These are phyloP conservation scores for Oryzias melastigma DNA, from an alignment of 2,113 vertebrate species.

Conservation along the genomic window DNA sequence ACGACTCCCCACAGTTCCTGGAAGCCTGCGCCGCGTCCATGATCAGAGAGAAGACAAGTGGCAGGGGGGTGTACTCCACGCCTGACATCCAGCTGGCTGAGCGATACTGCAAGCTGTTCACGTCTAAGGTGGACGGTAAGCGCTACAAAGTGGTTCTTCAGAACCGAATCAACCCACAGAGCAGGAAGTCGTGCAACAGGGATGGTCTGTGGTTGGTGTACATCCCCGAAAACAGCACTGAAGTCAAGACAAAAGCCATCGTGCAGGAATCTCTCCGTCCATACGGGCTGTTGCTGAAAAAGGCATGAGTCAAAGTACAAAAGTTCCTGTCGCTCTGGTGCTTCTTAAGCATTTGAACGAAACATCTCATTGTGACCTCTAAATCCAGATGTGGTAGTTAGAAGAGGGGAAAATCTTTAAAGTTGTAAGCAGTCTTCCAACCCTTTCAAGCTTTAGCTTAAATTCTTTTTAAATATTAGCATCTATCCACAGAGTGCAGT, in stretches of 20 bases:
- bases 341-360: too few species aligned
- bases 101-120: constrained; percentile 57
- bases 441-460: too few species aligned
- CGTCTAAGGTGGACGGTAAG: constrained; percentile 55
- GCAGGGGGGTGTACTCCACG: constrained; percentile 68
- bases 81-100: constrained; percentile 45
- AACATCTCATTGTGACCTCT: too few species aligned
- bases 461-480: too few species aligned
- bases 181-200: constrained; percentile 29
- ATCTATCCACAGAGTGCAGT: too few species aligned
- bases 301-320: constrained; percentile 13
- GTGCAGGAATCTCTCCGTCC: constrained; percentile 64
- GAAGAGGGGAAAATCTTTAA: too few species aligned
- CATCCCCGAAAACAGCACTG: constrained; percentile 27
- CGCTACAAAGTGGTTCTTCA: constrained; percentile 67
- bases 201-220: constrained; percentile 63
- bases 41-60: neutral
- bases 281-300: constrained; percentile 66
- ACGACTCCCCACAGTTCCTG: neutral
- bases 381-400: too few species aligned
- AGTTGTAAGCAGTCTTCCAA: too few species aligned
- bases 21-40: constrained; percentile 15
- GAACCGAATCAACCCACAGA: constrained; percentile 68
- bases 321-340: too few species aligned
- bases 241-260: constrained; percentile 28